These are phyloP conservation scores for Decapterus maruadsi DNA, from an alignment of 2,797 vertebrate genomes.

Conservation along the genomic window DNA sequence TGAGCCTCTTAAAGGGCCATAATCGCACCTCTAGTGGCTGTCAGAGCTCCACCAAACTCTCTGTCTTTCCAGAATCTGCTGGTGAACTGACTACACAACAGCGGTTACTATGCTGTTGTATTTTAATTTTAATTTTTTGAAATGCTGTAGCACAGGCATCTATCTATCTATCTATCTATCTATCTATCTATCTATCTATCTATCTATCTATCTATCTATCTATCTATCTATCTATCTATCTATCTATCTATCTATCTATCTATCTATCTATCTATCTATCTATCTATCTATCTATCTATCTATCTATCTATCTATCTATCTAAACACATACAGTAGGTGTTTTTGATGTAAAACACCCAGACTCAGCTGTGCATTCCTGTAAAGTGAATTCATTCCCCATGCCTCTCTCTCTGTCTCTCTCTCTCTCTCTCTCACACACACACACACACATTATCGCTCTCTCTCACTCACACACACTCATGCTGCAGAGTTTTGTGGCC, in stretches of 20 bases:
- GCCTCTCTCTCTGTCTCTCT: conserved; percentile 43
- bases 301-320: too few species aligned
- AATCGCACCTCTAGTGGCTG: too few species aligned
- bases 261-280: too few species aligned
- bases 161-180: too few species aligned
- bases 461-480: conserved; percentile 31
- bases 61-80: not conserved
- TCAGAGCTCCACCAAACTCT: not conserved
- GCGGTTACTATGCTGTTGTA: not conserved
- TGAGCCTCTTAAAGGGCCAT: not conserved
- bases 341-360: conserved; percentile 67
- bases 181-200: too few species aligned
- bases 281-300: too few species aligned
- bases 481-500: conserved; percentile 51
- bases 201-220: too few species aligned
- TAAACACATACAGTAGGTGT: conserved; percentile 57
- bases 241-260: too few species aligned
- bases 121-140: too few species aligned
- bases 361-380: conserved; percentile 85
- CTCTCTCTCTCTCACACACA: conserved; percentile 7
- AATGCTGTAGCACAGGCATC: not conserved
- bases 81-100: not conserved
- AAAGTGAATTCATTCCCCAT: conserved; percentile 83
- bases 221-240: too few species aligned
- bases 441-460: not conserved